Percentiles rank a stretch among this genome's conserved stretches.
phyloP scores from a whole-genome alignment of 1,140 invertebrate genomes.

The Zaprionus inermis region DNA sequence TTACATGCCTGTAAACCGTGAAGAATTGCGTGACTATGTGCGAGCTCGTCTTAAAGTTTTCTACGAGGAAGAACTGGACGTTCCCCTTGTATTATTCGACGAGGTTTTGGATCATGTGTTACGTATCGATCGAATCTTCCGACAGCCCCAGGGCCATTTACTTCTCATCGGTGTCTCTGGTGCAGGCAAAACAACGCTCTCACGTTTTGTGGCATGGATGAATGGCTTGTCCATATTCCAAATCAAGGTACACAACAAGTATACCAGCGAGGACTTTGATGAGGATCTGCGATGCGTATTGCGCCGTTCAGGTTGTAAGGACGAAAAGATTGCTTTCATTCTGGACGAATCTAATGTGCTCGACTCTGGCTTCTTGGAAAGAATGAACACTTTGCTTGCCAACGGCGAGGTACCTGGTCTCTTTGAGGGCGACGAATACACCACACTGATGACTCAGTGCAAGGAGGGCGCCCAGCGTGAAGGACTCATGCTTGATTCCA shows the following conservation, averaged over 20 bases:
- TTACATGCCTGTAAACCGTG: conserved; percentile 97
- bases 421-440: conserved; percentile 98
- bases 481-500: conserved; percentile 99
- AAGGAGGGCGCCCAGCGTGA: conserved; percentile 99
- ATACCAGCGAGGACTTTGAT: conserved; percentile 99
- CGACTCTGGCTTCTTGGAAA: conserved; percentile 98
- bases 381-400: conserved; percentile 99
- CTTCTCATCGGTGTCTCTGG: conserved; percentile 98
- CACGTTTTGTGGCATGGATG: conserved; percentile 99
- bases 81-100: conserved; percentile 98
- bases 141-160: conserved; percentile 99
- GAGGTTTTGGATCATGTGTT: conserved; percentile 99
- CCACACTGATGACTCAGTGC: conserved; percentile 99
- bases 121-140: conserved; percentile 99
- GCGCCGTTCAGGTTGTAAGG: conserved; percentile 97
- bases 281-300: conserved; percentile 98
- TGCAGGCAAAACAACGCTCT: conserved; percentile 99
- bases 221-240: conserved; percentile 99
- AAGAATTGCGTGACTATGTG: conserved; percentile 98
- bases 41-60: conserved; percentile 99
- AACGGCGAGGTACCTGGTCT: conserved; percentile 97
- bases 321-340: conserved; percentile 99
- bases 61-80: conserved; percentile 99
- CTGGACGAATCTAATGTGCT: conserved; percentile 99
- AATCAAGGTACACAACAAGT: conserved; percentile 99